These are phyloP conservation scores for Atherinomorus stipes DNA, from an alignment of 2,113 vertebrate species.

Conservation along the genomic window DNA sequence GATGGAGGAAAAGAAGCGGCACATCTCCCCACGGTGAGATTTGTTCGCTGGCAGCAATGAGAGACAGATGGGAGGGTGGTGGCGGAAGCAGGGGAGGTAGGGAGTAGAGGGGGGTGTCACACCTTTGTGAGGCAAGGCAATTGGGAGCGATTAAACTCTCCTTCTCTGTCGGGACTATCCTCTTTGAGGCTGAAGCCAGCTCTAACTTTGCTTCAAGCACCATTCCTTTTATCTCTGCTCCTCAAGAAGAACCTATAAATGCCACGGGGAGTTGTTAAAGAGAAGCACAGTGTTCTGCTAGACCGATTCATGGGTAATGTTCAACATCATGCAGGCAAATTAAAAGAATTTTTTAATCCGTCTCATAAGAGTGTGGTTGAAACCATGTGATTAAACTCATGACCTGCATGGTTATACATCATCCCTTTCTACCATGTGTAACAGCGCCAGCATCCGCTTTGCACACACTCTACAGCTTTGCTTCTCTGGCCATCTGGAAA, in stretches of 20 bases:
- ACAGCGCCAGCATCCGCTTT: background rate
- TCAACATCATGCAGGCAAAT: constrained; percentile 33
- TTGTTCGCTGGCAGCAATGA: constrained; percentile 58
- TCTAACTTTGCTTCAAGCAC: constrained; percentile 56
- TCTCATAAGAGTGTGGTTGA: constrained; percentile 30
- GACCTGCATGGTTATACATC: constrained; percentile 11
- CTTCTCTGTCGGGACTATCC: constrained; percentile 54
- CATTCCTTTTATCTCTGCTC: constrained; percentile 61
- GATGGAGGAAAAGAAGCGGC: constrained; percentile 38
- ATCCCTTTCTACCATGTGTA: background rate
- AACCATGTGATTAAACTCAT: constrained; percentile 36
- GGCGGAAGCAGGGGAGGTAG: background rate
- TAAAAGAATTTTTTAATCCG: constrained; percentile 26
- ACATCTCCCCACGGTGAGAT: constrained; percentile 59
- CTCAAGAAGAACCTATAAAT: constrained; percentile 57
- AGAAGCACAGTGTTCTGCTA: constrained; percentile 47
- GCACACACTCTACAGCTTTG: background rate
- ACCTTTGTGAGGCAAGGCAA: constrained; percentile 72
- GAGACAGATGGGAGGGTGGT: constrained; percentile 66
- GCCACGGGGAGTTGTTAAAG: constrained; percentile 58
- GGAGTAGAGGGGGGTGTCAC: constrained; percentile 12
- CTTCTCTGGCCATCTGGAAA: constrained; percentile 12
- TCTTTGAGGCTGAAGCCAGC: constrained; percentile 43
- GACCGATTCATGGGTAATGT: constrained; percentile 26
- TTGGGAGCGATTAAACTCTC: constrained; percentile 71